Evolutionary conservation across 2,797 vertebrate genomes (phyloP).

Genomic region (Hapalemur alaotrensis): DNA sequence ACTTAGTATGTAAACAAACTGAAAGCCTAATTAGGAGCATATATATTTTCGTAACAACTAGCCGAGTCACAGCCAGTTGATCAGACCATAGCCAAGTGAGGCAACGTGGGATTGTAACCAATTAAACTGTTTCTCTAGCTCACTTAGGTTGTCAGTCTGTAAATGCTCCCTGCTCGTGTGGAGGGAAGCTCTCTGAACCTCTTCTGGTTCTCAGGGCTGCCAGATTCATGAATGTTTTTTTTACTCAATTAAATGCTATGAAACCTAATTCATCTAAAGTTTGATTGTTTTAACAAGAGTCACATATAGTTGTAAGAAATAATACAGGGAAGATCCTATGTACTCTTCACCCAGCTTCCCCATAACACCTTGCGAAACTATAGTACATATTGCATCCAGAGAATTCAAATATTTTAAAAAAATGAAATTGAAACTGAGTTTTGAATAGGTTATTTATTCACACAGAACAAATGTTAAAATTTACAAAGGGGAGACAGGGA

Average conservation of each 20-base stretch:
- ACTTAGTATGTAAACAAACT: neutral
- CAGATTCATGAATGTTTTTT: neutral
- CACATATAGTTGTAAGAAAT: neutral
- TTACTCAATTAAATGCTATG: neutral
- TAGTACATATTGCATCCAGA: too few relatives aligned
- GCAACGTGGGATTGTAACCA: neutral
- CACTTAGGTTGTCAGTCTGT: neutral
- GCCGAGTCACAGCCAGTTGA: neutral
- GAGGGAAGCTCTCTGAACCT: neutral
- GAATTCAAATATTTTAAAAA: neutral
- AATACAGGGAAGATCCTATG: neutral
- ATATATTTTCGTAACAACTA: neutral
- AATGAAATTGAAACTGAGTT: neutral
- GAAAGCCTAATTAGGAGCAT: neutral
- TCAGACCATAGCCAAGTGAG: neutral
- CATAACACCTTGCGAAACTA: neutral
- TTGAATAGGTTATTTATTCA: neutral
- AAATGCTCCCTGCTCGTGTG: neutral
- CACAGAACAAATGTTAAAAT: neutral
- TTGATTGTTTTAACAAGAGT: neutral
- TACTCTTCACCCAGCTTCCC: neutral
- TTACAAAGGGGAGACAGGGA: rapidly evolving
- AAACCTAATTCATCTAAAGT: neutral
- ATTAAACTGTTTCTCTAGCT: neutral
- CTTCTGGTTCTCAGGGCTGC: neutral